A percentile compares a stretch with the other conserved stretches of the same genome.
phyloP scores from a whole-genome alignment of 2,113 vertebrate species.

The Zosterops pallidus region DNA sequence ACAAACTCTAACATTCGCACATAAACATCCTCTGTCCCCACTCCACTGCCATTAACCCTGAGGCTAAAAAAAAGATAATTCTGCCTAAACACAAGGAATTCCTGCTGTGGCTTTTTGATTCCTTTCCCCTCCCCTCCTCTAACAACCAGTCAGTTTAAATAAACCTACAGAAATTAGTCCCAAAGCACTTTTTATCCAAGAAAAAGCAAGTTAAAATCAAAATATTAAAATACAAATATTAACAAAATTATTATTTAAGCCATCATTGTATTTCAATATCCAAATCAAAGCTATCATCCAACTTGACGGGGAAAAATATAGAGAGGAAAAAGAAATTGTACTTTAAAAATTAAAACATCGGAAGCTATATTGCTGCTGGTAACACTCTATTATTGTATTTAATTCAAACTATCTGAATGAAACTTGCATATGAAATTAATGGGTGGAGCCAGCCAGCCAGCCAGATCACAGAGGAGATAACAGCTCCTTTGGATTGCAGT shows the following conservation, averaged over 20 bases:
- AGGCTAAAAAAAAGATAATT: not conserved
- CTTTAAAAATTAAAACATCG: not conserved
- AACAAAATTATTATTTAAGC: not conserved
- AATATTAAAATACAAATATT: not conserved
- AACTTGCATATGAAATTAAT: not conserved
- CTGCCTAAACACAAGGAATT: not conserved
- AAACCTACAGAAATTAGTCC: not conserved
- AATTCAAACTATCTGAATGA: not conserved
- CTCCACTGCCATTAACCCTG: not conserved
- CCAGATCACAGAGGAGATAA: not conserved
- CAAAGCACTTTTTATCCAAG: not conserved
- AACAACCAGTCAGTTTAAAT: not conserved
- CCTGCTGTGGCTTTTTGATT: not conserved
- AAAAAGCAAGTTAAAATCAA: not conserved
- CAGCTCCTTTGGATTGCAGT: not conserved
- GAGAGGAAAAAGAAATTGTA: not conserved
- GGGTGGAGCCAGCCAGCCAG: not conserved
- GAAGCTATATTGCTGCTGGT: not conserved
- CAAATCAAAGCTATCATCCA: not conserved
- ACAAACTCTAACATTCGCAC: not conserved
- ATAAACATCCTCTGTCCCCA: rapidly evolving
- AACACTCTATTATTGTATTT: not conserved
- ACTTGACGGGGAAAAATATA: not conserved
- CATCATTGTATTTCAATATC: not conserved
- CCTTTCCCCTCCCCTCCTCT: not conserved